Conservation (phyloP, 2,797 vertebrate species). For the Spheniscus humboldti region DNA sequence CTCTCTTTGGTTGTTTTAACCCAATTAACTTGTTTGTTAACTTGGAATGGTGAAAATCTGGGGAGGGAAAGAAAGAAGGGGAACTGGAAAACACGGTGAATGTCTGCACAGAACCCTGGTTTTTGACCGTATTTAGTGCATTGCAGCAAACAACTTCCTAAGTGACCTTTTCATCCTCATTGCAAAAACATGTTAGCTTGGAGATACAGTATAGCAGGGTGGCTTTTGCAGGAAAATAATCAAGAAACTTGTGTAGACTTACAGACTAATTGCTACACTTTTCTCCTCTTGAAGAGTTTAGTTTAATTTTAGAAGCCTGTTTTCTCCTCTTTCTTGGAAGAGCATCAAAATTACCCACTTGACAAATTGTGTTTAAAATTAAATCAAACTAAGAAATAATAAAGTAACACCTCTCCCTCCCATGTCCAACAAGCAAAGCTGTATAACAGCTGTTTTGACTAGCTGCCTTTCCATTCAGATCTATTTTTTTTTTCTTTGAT, state of each 20-base stretch:
- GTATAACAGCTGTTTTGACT: background rate
- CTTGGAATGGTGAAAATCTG: background rate
- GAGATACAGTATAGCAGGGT: background rate
- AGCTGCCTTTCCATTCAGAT: background rate
- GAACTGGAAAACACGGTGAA: background rate
- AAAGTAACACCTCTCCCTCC: background rate
- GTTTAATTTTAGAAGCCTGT: background rate
- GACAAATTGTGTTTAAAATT: background rate
- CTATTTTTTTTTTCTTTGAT: background rate
- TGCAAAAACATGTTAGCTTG: background rate
- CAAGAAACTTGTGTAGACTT: background rate
- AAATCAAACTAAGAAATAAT: background rate
- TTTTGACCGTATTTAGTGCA: background rate
- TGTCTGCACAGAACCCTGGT: background rate
- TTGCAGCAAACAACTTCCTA: background rate
- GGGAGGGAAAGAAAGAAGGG: background rate
- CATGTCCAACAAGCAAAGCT: background rate
- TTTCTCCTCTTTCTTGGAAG: background rate
- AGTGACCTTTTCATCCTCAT: background rate
- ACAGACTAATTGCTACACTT: background rate
- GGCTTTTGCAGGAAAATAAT: background rate
- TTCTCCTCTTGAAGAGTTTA: background rate
- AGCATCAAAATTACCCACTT: background rate
- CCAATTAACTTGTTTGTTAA: background rate
- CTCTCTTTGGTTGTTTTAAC: background rate